These are phyloP conservation scores for Drosophila subpulchrella DNA, from an alignment of 1,140 invertebrate genomes.

Conservation along the genomic window DNA sequence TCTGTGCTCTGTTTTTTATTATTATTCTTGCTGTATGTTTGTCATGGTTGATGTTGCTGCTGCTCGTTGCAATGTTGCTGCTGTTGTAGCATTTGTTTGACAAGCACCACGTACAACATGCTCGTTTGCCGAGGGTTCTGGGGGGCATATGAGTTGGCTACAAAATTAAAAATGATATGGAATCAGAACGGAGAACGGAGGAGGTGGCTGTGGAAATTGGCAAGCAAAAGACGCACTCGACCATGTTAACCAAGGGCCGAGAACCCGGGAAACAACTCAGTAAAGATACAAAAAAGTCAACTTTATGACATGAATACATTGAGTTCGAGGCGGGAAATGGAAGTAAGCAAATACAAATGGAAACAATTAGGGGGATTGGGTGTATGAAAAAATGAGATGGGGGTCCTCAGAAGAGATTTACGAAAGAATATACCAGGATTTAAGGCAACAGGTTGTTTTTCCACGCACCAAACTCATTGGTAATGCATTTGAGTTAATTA, in stretches of 20 bases:
- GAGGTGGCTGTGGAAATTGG: slow-evolving; percentile 4
- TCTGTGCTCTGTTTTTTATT: background rate
- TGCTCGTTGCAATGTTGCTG: slow-evolving; percentile 8
- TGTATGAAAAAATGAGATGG: background rate
- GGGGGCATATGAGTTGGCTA: slow-evolving; percentile 14
- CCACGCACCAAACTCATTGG: too few relatives aligned
- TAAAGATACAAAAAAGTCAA: background rate
- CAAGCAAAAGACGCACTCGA: slow-evolving; percentile 36
- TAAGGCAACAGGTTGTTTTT: background rate
- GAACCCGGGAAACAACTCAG: background rate
- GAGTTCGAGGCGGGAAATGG: background rate
- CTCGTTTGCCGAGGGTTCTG: slow-evolving; percentile 1
- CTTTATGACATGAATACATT: slow-evolving; percentile 12
- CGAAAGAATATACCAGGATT: background rate
- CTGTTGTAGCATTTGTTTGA: slow-evolving; percentile 45
- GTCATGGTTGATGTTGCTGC: slow-evolving; percentile 15
- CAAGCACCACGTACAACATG: slow-evolving; percentile 41
- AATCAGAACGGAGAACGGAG: slow-evolving; percentile 21
- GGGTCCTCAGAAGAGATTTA: background rate
- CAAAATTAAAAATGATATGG: slow-evolving; percentile 68
- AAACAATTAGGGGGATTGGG: slow-evolving; percentile 13
- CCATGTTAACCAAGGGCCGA: slow-evolving; percentile 31
- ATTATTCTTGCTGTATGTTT: slow-evolving; percentile 17
- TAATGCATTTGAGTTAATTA: too few relatives aligned
- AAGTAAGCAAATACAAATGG: slow-evolving; percentile 2